phyloP scores from a whole-genome alignment of 1,140 invertebrate species.

The Drosophila sechellia region DNA sequence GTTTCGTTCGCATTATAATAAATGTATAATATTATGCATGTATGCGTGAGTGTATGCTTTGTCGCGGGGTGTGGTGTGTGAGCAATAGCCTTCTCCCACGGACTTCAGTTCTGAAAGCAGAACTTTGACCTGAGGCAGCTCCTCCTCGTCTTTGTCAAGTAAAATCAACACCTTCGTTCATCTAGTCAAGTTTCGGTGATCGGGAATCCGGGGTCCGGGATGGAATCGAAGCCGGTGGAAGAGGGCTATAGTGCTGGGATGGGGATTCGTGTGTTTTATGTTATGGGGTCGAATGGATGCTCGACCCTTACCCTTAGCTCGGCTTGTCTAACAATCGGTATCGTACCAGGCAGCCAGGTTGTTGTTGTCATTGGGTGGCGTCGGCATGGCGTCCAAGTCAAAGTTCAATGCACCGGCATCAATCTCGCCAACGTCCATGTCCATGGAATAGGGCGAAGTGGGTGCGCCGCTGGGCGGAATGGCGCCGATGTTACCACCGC shows the following conservation, averaged over 20 bases:
- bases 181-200: constrained; percentile 24
- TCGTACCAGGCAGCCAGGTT: constrained; percentile 98
- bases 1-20: constrained; percentile 47
- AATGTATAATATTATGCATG: constrained; percentile 47
- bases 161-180: constrained; percentile 30
- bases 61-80: constrained; percentile 15
- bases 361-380: constrained; percentile 94
- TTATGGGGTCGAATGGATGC: constrained; percentile 20
- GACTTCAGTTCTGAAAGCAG: background rate
- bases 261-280: constrained; percentile 16
- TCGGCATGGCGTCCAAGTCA: constrained; percentile 93
- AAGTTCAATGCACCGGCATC: constrained; percentile 92
- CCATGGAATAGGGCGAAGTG: constrained; percentile 88
- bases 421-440: constrained; percentile 93
- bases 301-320: constrained; percentile 22
- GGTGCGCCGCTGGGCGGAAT: constrained; percentile 89
- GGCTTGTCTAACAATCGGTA: constrained; percentile 92
- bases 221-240: constrained; percentile 18
- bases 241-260: constrained; percentile 14
- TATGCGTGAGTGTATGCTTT: constrained; percentile 26
- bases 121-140: constrained; percentile 4
- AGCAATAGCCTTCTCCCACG: constrained; percentile 35
- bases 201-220: constrained; percentile 1
- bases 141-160: constrained; percentile 24
- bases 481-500: constrained; percentile 84